A percentile compares a stretch with the other conserved stretches of the same genome.
phyloP scores from a whole-genome alignment of 2,113 vertebrate genomes.

The Piaya cayana region DNA sequence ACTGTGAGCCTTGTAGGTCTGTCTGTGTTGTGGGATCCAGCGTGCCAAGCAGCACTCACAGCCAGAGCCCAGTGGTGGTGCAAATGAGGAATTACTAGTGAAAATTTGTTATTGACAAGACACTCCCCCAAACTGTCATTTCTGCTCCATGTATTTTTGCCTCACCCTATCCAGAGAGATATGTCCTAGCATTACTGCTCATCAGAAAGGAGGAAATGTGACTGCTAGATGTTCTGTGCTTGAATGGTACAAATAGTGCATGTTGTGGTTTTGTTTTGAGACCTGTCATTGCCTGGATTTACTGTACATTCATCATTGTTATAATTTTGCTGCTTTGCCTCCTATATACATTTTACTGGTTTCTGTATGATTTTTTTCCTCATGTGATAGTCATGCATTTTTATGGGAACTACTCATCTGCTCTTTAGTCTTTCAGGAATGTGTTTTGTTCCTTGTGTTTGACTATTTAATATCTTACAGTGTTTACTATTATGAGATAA shows the following conservation, averaged over 20 bases:
- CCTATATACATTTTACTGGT: background rate
- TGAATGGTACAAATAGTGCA: background rate
- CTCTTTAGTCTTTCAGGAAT: background rate
- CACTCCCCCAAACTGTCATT: background rate
- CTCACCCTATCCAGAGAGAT: no score
- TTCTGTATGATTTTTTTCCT: background rate
- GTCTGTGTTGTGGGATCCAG: background rate
- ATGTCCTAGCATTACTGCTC: background rate
- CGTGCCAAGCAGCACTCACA: fast-evolving
- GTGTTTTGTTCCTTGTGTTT: background rate
- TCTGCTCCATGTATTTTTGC: fast-evolving
- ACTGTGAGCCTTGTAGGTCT: background rate
- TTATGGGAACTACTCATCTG: background rate
- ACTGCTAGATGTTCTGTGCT: background rate
- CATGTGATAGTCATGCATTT: background rate
- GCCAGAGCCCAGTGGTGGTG: fast-evolving
- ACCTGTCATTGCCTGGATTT: background rate
- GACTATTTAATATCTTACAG: background rate
- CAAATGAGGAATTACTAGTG: background rate
- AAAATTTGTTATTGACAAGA: background rate
- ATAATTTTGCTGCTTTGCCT: background rate
- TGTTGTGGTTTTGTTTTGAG: background rate
- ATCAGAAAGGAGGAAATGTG: fast-evolving
- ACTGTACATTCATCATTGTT: fast-evolving
- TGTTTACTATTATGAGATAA: fast-evolving